phyloP scores from a whole-genome alignment of 2,797 vertebrate genomes.

The Pangasius mekongensis region DNA sequence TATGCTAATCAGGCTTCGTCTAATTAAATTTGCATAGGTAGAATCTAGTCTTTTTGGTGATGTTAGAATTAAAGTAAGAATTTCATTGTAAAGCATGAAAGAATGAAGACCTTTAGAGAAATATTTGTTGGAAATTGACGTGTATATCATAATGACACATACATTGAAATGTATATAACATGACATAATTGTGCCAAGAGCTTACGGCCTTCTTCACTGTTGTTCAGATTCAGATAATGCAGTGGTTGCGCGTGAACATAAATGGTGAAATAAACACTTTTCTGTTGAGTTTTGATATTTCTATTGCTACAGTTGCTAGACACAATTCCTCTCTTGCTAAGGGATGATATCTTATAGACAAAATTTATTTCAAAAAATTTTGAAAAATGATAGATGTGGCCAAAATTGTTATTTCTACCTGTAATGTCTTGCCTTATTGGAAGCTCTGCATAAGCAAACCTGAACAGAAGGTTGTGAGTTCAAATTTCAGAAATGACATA shows the following conservation, averaged over 20 bases:
- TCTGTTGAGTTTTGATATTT: not conserved
- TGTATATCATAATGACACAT: not conserved
- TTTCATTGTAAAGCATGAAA: not conserved
- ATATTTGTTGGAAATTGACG: not conserved
- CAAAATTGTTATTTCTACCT: not conserved
- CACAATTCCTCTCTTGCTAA: not conserved
- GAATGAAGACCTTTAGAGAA: not conserved
- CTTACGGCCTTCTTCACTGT: no score
- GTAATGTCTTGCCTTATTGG: not conserved
- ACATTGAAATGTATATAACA: not conserved
- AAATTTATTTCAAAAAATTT: not conserved
- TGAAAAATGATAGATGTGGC: not conserved
- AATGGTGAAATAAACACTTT: not conserved
- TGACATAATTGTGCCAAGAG: not conserved
- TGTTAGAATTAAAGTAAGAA: not conserved
- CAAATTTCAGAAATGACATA: not conserved
- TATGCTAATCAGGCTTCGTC: not conserved
- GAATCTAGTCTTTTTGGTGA: not conserved
- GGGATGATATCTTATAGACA: not conserved
- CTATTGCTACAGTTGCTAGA: not conserved
- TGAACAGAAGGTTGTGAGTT: not conserved
- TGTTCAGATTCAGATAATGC: not conserved
- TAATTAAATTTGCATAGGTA: not conserved
- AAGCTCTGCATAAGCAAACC: not conserved
- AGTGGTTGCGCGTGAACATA: not conserved